A percentile compares a stretch with the other conserved stretches of the same genome.
Evolutionary conservation across 2,113 vertebrate species (phyloP).

Genomic region (Oenanthe melanoleuca): DNA sequence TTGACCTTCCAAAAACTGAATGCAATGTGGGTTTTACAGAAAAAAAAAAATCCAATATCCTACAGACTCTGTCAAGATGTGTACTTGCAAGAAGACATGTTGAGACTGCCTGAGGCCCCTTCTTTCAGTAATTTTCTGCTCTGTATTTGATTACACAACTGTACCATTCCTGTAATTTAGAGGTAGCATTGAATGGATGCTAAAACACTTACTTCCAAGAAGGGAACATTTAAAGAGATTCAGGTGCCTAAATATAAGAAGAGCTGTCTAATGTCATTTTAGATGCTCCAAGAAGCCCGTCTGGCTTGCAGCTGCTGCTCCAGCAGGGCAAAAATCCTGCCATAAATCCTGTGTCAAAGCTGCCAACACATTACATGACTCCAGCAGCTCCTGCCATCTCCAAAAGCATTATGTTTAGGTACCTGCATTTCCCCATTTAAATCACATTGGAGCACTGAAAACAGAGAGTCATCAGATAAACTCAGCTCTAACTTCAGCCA

Average conservation of each 20-base stretch:
- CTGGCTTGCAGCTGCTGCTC: conserved; percentile 69
- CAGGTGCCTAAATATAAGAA: conserved; percentile 57
- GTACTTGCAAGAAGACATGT: neutral
- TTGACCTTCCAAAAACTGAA: neutral
- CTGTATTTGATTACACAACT: conserved; percentile 38
- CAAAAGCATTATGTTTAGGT: conserved; percentile 49
- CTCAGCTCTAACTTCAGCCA: conserved; percentile 26
- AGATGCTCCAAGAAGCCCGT: conserved; percentile 52
- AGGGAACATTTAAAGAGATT: conserved; percentile 43
- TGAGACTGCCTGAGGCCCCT: neutral
- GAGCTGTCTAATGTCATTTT: conserved; percentile 58
- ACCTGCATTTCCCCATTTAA: conserved; percentile 46
- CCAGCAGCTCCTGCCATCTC: conserved; percentile 21
- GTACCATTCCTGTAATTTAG: conserved; percentile 29
- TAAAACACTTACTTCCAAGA: conserved; percentile 49
- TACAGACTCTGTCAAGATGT: neutral
- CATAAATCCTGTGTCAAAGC: conserved; percentile 63
- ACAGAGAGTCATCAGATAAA: conserved; percentile 41
- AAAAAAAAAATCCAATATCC: neutral
- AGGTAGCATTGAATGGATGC: neutral
- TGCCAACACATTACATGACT: conserved; percentile 60
- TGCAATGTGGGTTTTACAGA: neutral
- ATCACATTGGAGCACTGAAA: conserved; percentile 46
- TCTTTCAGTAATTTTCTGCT: conserved; percentile 33
- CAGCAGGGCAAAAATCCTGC: conserved; percentile 65